A percentile compares a stretch with the other conserved stretches of the same genome.
Evolutionary conservation across 2,888 invertebrate genomes (phyloP).

Genomic region (Drosophila putrida): DNA sequence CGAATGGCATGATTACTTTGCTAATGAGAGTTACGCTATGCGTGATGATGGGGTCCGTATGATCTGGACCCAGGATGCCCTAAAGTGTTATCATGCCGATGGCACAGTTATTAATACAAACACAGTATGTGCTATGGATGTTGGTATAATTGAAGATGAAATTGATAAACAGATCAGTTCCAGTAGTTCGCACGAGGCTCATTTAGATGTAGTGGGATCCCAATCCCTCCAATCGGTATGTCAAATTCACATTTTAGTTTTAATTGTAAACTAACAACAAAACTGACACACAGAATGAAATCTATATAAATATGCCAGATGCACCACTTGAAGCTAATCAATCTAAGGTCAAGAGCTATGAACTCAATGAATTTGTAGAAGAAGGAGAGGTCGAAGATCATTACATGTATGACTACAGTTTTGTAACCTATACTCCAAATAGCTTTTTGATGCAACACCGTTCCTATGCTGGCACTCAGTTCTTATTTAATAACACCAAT

Average conservation of each 20-base stretch:
- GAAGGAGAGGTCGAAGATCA: slow-evolving; percentile 52
- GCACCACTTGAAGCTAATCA: background rate
- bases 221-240: background rate
- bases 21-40: slow-evolving; percentile 77
- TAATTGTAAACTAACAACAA: background rate
- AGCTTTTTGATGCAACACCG: slow-evolving; percentile 63
- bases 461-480: slow-evolving; percentile 64
- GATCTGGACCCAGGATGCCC: slow-evolving; percentile 69
- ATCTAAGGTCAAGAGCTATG: background rate
- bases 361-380: background rate
- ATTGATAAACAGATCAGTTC: slow-evolving; percentile 65
- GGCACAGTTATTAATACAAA: slow-evolving; percentile 75
- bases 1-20: slow-evolving; percentile 82
- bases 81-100: slow-evolving; percentile 79
- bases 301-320: slow-evolving; percentile 34
- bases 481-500: slow-evolving; percentile 29
- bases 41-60: slow-evolving; percentile 81
- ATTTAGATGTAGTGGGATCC: background rate
- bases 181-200: slow-evolving; percentile 59
- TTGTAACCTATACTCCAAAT: slow-evolving; percentile 42
- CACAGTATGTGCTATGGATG: slow-evolving; percentile 37
- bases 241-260: background rate
- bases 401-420: slow-evolving; percentile 46
- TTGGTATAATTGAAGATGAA: slow-evolving; percentile 53
- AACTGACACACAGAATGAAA: background rate